Evolutionary conservation across 92 coral and sea anemone genomes (phyloP).

Genomic region (Parazoanthus atlanticus): DNA sequence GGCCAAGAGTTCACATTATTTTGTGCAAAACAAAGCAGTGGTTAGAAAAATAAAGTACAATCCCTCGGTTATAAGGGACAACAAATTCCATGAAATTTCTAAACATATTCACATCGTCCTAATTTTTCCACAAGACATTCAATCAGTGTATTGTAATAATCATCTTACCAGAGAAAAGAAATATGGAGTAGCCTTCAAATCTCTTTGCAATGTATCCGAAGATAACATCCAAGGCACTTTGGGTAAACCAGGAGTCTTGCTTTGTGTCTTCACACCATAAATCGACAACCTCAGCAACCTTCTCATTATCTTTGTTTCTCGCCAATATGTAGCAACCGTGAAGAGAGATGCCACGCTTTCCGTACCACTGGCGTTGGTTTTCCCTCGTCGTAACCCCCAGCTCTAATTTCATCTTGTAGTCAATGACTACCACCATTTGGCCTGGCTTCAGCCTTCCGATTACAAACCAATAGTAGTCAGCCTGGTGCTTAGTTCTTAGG

Average conservation of each 20-base stretch:
- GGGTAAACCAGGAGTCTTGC: slow-evolving; percentile 30
- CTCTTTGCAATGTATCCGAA: background rate
- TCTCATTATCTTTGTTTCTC: background rate
- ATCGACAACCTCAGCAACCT: background rate
- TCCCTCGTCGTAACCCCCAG: slow-evolving; percentile 20
- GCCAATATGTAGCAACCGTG: slow-evolving; percentile 10
- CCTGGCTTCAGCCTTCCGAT: background rate
- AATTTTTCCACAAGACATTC: background rate
- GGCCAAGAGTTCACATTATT: no score
- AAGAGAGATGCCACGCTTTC: slow-evolving; percentile 31
- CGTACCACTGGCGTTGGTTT: slow-evolving; percentile 29
- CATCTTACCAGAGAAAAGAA: no score
- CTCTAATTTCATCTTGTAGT: slow-evolving; percentile 23
- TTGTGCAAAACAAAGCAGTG: no score
- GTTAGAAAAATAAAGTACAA: no score
- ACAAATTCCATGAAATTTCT: background rate
- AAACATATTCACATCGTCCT: background rate
- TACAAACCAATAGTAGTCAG: no score
- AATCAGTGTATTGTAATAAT: background rate
- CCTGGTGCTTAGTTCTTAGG: no score
- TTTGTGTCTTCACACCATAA: slow-evolving; percentile 23
- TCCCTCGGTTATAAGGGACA: no score
- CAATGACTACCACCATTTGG: slow-evolving; percentile 9
- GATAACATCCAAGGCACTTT: slow-evolving; percentile 33
- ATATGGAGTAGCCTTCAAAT: background rate